These are phyloP conservation scores for Amyelois transitella DNA, from an alignment of 1,140 invertebrate species.

Conservation along the genomic window DNA sequence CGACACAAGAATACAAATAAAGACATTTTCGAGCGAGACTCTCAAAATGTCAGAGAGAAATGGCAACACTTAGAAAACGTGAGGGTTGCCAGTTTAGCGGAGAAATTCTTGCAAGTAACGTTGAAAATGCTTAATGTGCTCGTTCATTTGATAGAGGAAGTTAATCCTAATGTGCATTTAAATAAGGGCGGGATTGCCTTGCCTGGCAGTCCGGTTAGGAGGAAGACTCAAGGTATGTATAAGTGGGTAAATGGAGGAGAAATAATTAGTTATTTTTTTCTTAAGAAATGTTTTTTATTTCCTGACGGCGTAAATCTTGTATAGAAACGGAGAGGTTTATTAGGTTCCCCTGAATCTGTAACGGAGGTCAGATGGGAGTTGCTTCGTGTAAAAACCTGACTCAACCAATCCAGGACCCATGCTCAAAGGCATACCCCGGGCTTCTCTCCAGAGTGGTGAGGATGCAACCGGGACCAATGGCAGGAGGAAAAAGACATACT, in stretches of 20 bases:
- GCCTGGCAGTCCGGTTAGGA: conserved; percentile 71
- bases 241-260: neutral
- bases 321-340: no score
- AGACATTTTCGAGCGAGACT: conserved; percentile 57
- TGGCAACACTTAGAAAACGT: conserved; percentile 77
- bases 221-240: conserved; percentile 55
- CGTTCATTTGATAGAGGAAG: conserved; percentile 85
- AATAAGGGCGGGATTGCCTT: conserved; percentile 72
- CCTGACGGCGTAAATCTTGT: no score
- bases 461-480: no score
- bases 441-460: no score
- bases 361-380: no score
- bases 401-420: no score
- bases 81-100: conserved; percentile 63
- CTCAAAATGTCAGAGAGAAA: conserved; percentile 34
- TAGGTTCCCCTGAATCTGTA: no score
- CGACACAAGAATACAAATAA: conserved; percentile 41
- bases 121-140: conserved; percentile 83
- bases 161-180: conserved; percentile 76
- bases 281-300: no score
- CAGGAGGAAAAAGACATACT: no score
- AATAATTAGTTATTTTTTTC: no score
- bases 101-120: conserved; percentile 80
- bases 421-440: no score
- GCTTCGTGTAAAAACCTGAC: no score